Evolutionary conservation across 2,888 invertebrate species (phyloP).

Genomic region (Azorinus chamasolen): DNA sequence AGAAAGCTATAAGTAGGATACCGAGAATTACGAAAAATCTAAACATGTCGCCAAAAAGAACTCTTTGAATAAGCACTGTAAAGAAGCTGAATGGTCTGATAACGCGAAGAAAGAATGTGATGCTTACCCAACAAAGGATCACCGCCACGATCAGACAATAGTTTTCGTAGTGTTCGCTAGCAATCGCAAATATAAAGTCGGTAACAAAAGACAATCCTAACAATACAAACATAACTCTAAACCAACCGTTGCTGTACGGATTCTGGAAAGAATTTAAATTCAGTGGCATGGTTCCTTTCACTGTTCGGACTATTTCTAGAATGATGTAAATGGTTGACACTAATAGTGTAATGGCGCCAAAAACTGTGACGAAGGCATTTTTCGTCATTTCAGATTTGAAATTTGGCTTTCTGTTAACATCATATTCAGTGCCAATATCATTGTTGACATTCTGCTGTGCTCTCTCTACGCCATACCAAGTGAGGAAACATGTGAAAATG

Average conservation of each 20-base stretch:
- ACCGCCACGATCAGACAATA: conserved; percentile 69
- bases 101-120: conserved; percentile 72
- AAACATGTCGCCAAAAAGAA: conserved; percentile 68
- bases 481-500: conserved; percentile 60
- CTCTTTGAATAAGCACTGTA: conserved; percentile 75
- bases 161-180: conserved; percentile 33
- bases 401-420: conserved; percentile 21
- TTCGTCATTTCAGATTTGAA: conserved; percentile 35
- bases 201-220: conserved; percentile 61
- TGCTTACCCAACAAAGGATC: conserved; percentile 72
- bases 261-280: conserved; percentile 34
- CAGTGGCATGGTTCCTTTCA: conserved; percentile 41
- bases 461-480: conserved; percentile 53
- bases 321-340: conserved; percentile 50
- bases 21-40: conserved; percentile 70
- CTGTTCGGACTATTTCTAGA: conserved; percentile 35
- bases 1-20: conserved; percentile 71
- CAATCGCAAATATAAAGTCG: conserved; percentile 59
- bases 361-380: conserved; percentile 36
- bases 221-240: conserved; percentile 64
- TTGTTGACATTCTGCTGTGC: conserved; percentile 35
- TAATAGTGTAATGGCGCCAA: conserved; percentile 39
- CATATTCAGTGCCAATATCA: conserved; percentile 12
- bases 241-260: conserved; percentile 68
- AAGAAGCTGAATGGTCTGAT: conserved; percentile 75